Evolutionary conservation across 2,113 vertebrate genomes (phyloP), one percentile per base, ranked within the genome.

Genomic region (Phylloscopus trochiloides): DNA sequence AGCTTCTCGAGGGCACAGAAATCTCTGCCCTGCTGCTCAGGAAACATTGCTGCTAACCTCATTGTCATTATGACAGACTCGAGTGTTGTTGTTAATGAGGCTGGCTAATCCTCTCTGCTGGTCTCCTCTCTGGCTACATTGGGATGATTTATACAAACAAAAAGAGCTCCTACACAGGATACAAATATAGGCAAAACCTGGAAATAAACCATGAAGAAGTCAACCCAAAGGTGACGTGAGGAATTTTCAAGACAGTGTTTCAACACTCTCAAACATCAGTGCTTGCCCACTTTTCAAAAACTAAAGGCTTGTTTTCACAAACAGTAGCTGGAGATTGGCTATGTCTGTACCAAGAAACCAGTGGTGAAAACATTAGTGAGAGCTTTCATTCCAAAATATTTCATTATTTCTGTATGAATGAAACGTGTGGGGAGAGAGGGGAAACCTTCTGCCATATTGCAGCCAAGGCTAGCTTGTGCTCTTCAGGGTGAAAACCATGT

Each of bases 1-100:
- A 89, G 50, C 55, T 83, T 92, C 96, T 91, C 0, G 17, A 92
- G 93, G 94, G 94, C 65, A 91, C 54, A 87, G 71, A 94, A 89
- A 94, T 40, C 38, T 67, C 70, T 59, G 61, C 3, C 1, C 59
- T 73, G 84, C 76, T 78, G 87, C 76, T 78, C 86, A 59, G 24
- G 34, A 74, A 90, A 42, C 24, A 40, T 5, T 58, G 34, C 84
- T 74, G 70, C 65, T 65, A 51, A 75, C 43, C 48, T 59, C 12
- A 0, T 1, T 0, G 50, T 31, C 74, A 4, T 47, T 43, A 52
- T 28, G 70, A 68, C 77, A 82, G 74, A 21, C 36, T 50, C 11
- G 0, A 19, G 50, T 10, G 40, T 7, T 77, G 21, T 47, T 75
- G 36, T 32, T 79, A 86, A 81, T 2, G 4, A 92, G 65, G 52